A percentile compares a stretch with the other conserved stretches of the same genome.
These are phyloP conservation scores for Spatulosminthurus flaviceps DNA, from an alignment of 2,888 invertebrate species.

Conservation along the genomic window DNA sequence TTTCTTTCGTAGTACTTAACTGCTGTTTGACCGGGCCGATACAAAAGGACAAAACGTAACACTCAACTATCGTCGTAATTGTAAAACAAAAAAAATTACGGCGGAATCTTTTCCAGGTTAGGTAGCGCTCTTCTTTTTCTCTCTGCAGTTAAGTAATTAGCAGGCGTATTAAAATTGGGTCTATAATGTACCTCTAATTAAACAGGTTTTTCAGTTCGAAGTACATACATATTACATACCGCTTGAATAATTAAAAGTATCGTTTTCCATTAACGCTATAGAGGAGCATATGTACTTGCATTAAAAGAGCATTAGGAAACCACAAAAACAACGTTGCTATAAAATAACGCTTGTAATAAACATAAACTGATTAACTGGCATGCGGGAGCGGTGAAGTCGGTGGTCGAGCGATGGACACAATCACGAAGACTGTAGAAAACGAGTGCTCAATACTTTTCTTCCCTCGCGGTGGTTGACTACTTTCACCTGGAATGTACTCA, in stretches of 20 bases:
- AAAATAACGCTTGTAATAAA: not conserved
- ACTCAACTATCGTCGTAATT: not conserved
- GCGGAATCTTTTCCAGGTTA: not conserved
- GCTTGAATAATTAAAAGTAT: not conserved
- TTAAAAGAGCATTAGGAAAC: not conserved
- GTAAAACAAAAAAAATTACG: constrained; percentile 1
- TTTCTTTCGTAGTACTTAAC: not conserved
- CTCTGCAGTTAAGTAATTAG: not conserved
- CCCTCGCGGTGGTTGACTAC: constrained; percentile 8
- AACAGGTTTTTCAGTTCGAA: not conserved
- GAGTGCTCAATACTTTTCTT: constrained; percentile 51
- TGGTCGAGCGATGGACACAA: constrained; percentile 65
- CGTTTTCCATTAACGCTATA: not conserved
- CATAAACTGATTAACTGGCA: constrained; percentile 17
- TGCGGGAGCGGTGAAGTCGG: constrained; percentile 16
- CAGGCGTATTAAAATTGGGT: not conserved
- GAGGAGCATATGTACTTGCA: constrained; percentile 12
- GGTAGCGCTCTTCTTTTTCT: not conserved
- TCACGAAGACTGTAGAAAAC: constrained; percentile 58
- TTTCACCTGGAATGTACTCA: constrained; percentile 48
- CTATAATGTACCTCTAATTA: not conserved
- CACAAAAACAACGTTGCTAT: not conserved
- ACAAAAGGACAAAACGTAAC: not conserved
- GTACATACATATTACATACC: not conserved
- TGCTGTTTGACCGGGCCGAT: not conserved